Evolutionary conservation across 2,797 vertebrate genomes (phyloP).

Genomic region (Columba guinea): DNA sequence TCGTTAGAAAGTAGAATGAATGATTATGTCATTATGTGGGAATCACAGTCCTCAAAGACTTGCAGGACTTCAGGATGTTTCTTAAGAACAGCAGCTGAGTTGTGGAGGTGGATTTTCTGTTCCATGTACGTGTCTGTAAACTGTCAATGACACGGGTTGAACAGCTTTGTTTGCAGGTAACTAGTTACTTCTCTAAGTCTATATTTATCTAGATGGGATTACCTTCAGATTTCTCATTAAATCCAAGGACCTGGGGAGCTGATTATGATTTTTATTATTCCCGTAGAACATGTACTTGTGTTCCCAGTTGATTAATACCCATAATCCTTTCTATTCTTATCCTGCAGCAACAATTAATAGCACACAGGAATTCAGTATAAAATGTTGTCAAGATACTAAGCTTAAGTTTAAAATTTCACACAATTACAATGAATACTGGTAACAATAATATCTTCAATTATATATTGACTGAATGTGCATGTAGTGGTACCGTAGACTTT

Average conservation of each 20-base stretch:
- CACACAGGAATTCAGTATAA: not conserved
- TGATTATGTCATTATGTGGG: conserved; percentile 30
- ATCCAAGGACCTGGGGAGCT: not conserved
- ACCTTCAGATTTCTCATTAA: conserved; percentile 19
- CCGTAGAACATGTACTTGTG: not conserved
- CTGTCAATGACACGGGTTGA: not conserved
- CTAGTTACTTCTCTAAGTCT: not conserved
- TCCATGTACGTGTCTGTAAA: not conserved
- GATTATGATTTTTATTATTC: conserved; percentile 37
- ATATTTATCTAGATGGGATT: not conserved
- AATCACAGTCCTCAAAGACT: conserved; percentile 22
- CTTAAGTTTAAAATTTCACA: not conserved
- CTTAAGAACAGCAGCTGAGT: conserved; percentile 21
- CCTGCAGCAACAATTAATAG: not conserved
- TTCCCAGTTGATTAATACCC: conserved; percentile 18
- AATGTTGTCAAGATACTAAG: not conserved
- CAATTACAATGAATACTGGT: not conserved
- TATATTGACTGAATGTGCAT: not conserved
- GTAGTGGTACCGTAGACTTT: not conserved
- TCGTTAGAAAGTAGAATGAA: conserved; percentile 1
- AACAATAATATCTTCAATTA: not conserved
- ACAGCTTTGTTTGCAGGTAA: not conserved
- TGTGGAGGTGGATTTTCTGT: not conserved
- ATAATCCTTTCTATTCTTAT: conserved; percentile 55
- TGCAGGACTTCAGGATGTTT: conserved; percentile 4